A percentile compares a stretch with the other conserved stretches of the same genome.
Conservation (phyloP, 37 sponge, comb jelly and placozoan species). For the Dysidea cf. avara region DNA sequence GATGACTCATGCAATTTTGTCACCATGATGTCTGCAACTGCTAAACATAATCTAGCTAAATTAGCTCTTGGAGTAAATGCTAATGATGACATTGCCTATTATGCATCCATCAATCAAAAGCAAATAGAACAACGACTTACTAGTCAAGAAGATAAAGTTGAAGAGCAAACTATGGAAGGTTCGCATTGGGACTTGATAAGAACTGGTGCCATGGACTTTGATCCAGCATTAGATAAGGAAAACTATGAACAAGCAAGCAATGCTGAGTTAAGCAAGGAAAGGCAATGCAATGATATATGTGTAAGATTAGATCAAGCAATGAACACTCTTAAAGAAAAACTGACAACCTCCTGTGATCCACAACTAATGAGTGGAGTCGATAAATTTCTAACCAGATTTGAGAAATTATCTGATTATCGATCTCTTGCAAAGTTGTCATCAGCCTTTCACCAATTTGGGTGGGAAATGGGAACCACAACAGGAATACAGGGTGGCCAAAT, state of each 20-base stretch:
- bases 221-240: no score
- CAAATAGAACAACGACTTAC: neutral
- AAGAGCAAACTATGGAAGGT: no score
- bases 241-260: no score
- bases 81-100: neutral
- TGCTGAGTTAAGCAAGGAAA: no score
- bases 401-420: neutral
- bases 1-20: neutral
- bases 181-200: no score
- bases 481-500: neutral
- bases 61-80: slow-evolving; percentile 3
- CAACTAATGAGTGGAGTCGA: neutral
- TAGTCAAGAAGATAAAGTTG: no score
- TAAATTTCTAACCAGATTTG: neutral
- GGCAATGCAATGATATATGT: no score
- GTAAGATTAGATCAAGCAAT: no score
- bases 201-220: no score
- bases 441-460: slow-evolving; percentile 10
- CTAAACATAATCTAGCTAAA: neutral
- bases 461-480: neutral
- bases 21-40: neutral
- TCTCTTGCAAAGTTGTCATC: neutral
- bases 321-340: no score
- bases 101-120: neutral
- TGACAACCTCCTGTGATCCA: no score